Conservation (phyloP, 2,113 vertebrate species). For the Peucedramus taeniatus region DNA sequence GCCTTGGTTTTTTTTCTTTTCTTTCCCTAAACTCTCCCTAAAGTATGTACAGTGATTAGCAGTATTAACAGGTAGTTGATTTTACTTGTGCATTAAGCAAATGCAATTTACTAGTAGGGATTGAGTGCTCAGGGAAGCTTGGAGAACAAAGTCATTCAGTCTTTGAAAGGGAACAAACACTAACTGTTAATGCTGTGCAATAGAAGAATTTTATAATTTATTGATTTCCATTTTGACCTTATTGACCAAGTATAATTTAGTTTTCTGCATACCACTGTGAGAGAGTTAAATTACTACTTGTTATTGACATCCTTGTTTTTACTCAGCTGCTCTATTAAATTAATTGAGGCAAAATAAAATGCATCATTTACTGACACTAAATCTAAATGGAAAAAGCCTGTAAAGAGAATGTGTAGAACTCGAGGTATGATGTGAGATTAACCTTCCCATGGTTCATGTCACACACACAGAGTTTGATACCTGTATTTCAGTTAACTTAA, state of each 20-base stretch:
- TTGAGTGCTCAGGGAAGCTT: background rate
- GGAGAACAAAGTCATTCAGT: background rate
- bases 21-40: background rate
- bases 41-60: background rate
- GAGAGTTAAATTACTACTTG: background rate
- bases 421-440: background rate
- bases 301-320: background rate
- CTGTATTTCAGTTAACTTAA: background rate
- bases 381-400: conserved; percentile 18
- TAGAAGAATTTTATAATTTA: background rate
- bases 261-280: background rate
- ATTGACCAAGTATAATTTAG: background rate
- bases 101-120: conserved; percentile 16
- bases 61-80: conserved; percentile 29
- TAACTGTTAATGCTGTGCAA: background rate
- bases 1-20: background rate
- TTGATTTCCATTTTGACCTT: background rate
- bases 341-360: conserved; percentile 17
- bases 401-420: background rate
- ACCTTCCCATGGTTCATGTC: background rate
- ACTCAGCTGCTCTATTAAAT: background rate
- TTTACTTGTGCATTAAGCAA: conserved; percentile 49
- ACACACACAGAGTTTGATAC: background rate
- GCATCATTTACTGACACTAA: conserved; percentile 3
- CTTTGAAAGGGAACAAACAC: background rate